Percentiles rank a stretch among this genome's conserved stretches.
phyloP scores from a whole-genome alignment of 2,888 invertebrate species.

The Choreutis nemorana region DNA sequence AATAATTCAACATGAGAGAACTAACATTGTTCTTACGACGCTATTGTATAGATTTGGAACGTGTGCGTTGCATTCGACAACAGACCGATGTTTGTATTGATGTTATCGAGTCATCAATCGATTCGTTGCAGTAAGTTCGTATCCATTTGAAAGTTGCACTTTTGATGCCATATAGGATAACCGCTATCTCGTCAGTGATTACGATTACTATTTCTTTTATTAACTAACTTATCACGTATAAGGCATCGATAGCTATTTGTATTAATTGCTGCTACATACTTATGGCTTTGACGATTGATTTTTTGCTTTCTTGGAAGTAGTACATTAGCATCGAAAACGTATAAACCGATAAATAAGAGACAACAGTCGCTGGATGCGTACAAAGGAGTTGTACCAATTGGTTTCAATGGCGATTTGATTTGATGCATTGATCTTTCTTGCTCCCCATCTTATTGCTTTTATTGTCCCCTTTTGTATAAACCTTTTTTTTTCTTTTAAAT shows the following conservation, averaged over 20 bases:
- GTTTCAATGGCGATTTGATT: slow-evolving; percentile 42
- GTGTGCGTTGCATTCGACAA: slow-evolving; percentile 21
- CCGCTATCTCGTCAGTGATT: slow-evolving; percentile 8
- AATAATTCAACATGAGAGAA: slow-evolving; percentile 50
- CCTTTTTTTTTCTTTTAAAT: slow-evolving; percentile 3
- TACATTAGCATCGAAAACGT: slow-evolving; percentile 13
- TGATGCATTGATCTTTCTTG: slow-evolving; percentile 29
- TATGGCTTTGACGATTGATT: neutral
- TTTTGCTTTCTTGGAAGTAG: slow-evolving; percentile 1
- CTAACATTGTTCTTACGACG: slow-evolving; percentile 37
- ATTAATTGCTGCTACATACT: slow-evolving; percentile 9
- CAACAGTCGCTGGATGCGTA: slow-evolving; percentile 16
- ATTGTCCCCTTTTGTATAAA: neutral
- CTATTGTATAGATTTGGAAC: slow-evolving; percentile 35
- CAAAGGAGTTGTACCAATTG: slow-evolving; percentile 29
- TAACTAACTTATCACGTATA: slow-evolving; percentile 4
- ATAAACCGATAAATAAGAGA: no score
- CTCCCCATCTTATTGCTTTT: slow-evolving; percentile 12
- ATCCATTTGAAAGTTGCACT: slow-evolving; percentile 14
- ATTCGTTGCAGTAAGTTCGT: slow-evolving; percentile 9
- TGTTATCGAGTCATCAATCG: slow-evolving; percentile 15
- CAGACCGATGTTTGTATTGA: no score
- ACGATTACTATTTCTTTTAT: slow-evolving; percentile 14
- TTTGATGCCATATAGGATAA: slow-evolving; percentile 9
- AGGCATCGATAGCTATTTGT: slow-evolving; percentile 5